Evolutionary conservation across 2,797 vertebrate species (phyloP), one percentile per base, ranked within the genome.

Genomic region (Chloroceryle inda): DNA sequence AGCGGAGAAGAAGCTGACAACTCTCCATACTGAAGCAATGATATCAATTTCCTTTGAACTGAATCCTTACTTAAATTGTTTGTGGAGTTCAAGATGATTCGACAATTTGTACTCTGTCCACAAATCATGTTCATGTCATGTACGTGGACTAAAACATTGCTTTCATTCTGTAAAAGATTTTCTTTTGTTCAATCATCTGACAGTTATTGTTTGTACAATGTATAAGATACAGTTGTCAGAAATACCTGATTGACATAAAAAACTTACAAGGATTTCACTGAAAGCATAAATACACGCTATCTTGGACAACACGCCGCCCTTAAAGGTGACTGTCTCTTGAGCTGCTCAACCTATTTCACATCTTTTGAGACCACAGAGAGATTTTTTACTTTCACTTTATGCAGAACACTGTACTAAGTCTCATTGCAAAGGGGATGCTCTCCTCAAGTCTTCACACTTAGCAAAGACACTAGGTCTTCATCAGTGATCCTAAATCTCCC

Each of bases 101-200:
- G 38, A 40, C 53, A 77, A 55, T 47, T 62, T 55, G 17, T 56
- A 17, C 91, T 94, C 58, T 85, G 27, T 24, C 31, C 18, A 61
- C 33, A 80, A 84, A 64, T 90, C 49, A 35, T 59, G 21, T 62
- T 76, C 19, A 26, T 21, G 17, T 52, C 35, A 9, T 7, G 1
- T 26, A 29, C 47, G 61, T 84, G 88, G 52, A 24, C 33, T 81
- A 42, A 55, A 85, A 3, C 0, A 21, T 68, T 37, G 9, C 17
- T 86, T 85, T 89, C 10, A 13, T 67, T 68, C 44, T 83, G 92
- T 81, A 61, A 75, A 83, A 74, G 10, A 26, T 89, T 85, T 85
- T 50, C 11, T 55, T 80, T 84, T 75, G 49, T 75, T 80, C 49
- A 74, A 0, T 74, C 49, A 45, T 71, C 37, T 78, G 61, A 40